Conservation (phyloP, 2,113 vertebrate genomes). For the Lanius collurio region DNA sequence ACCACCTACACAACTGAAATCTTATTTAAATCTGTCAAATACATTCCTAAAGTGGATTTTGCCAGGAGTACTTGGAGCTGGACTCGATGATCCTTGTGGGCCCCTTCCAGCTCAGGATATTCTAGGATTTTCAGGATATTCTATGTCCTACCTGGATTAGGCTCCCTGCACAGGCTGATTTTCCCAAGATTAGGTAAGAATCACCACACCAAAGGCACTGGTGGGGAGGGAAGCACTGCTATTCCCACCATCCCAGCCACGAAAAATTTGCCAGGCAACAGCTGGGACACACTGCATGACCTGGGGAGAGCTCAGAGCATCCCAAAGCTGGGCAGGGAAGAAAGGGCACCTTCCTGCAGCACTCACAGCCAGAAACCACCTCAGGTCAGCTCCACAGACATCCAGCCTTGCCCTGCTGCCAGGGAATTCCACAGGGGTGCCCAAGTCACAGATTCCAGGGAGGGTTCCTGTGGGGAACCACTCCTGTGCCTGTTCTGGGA, state of each 20-base stretch:
- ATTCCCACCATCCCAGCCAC: neutral
- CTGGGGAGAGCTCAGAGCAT: neutral
- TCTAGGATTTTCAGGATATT: neutral
- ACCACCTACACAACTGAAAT: neutral
- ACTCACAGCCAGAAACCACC: neutral
- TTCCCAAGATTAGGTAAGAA: neutral
- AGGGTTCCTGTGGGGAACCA: neutral
- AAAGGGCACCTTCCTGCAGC: neutral
- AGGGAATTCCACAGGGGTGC: neutral
- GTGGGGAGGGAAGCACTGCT: neutral
- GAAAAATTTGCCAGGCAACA: neutral
- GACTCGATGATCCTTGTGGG: neutral
- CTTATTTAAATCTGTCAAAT: neutral
- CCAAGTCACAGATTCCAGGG: neutral
- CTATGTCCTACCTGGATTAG: neutral
- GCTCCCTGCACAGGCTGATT: neutral
- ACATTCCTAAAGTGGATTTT: neutral
- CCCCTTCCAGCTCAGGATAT: neutral
- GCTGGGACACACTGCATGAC: rapidly evolving
- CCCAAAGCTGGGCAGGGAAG: neutral
- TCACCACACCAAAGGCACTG: neutral
- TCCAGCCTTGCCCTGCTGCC: neutral
- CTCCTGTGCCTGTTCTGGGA: neutral
- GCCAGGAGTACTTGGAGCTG: neutral
- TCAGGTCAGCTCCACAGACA: neutral